phyloP scores from a whole-genome alignment of 2,888 invertebrate genomes.

The Prenolepis imparis region DNA sequence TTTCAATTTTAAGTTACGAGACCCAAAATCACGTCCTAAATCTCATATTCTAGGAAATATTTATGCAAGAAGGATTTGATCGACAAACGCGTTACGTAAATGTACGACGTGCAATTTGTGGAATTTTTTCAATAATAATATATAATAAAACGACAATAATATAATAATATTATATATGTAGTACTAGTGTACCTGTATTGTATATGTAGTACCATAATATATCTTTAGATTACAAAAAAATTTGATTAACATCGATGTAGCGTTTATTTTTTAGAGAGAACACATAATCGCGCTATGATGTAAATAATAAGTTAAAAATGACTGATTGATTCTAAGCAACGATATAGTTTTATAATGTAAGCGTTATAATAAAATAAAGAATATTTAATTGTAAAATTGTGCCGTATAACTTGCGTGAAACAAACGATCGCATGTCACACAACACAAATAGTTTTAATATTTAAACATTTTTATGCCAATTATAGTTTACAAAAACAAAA shows the following conservation, averaged over 20 bases:
- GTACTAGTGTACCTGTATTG: not conserved
- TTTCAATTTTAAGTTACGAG: conserved; percentile 35
- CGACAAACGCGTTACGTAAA: not conserved
- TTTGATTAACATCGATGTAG: not conserved
- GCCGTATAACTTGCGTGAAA: not conserved
- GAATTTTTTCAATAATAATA: not conserved
- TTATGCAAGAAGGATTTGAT: not conserved
- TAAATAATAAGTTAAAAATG: not conserved
- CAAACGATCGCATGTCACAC: not conserved
- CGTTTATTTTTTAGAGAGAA: not conserved
- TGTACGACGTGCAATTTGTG: not conserved
- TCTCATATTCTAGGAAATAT: not conserved
- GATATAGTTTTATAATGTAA: not conserved
- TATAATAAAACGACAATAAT: not conserved
- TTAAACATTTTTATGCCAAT: not conserved
- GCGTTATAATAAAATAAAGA: not conserved
- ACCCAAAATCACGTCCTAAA: not conserved
- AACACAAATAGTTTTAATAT: not conserved
- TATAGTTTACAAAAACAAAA: not conserved
- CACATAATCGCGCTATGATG: not conserved
- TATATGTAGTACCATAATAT: not conserved
- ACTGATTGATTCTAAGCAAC: not conserved
- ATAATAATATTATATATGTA: not conserved
- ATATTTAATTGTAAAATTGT: not conserved
- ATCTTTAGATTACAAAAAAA: not conserved